These are phyloP conservation scores for Chitala chitala DNA, from an alignment of 2,113 vertebrate species.

Conservation along the genomic window DNA sequence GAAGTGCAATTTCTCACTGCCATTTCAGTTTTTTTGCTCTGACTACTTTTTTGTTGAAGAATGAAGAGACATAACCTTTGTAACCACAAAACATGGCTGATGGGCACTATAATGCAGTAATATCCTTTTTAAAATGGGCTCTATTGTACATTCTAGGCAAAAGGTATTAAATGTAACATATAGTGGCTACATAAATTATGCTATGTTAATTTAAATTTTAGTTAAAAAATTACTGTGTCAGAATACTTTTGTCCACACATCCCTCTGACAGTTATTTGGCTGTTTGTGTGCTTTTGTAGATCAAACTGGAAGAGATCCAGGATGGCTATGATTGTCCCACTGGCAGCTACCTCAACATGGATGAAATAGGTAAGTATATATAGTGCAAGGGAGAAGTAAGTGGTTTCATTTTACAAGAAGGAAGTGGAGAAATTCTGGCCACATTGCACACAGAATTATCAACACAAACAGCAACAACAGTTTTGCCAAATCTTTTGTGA, in stretches of 20 bases:
- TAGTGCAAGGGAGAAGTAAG: not conserved
- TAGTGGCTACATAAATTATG: not conserved
- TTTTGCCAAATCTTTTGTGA: too few relatives aligned
- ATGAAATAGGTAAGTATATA: constrained; percentile 7
- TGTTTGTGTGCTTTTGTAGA: constrained; percentile 1
- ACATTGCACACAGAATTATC: not conserved
- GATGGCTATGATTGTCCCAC: not conserved
- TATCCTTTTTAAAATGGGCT: not conserved
- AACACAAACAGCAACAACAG: too few relatives aligned
- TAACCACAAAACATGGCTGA: too few relatives aligned
- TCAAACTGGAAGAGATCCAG: not conserved
- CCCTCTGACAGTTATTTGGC: not conserved
- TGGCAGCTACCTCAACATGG: not conserved
- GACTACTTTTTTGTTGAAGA: too few relatives aligned
- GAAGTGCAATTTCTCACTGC: too few relatives aligned
- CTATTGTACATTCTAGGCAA: not conserved
- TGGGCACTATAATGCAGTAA: too few relatives aligned
- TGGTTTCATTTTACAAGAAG: not conserved
- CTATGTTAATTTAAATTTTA: not conserved
- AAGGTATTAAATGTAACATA: not conserved
- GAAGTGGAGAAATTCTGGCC: not conserved
- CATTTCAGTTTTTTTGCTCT: too few relatives aligned
- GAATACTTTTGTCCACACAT: not conserved
- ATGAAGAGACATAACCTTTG: too few relatives aligned
- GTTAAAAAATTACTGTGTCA: not conserved